Evolutionary conservation across 2,888 invertebrate genomes (phyloP).

Genomic region (Ormyrus thymus): DNA sequence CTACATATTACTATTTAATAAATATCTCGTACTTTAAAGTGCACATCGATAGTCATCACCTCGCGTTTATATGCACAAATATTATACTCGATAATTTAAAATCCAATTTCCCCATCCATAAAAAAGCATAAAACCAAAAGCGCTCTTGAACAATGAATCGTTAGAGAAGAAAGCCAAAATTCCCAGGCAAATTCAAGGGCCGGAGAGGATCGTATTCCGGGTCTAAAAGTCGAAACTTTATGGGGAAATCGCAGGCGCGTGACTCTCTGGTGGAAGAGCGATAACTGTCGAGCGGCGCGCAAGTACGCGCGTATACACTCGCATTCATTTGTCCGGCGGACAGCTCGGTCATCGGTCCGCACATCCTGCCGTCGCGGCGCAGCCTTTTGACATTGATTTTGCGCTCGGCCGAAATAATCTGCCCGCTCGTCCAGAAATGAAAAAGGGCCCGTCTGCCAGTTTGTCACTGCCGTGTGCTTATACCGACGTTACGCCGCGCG

Average conservation of each 20-base stretch:
- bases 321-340: conserved; percentile 48
- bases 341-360: conserved; percentile 36
- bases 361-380: conserved; percentile 49
- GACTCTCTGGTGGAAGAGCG: conserved; percentile 30
- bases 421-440: conserved; percentile 58
- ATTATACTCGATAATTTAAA: no score
- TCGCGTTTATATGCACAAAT: no score
- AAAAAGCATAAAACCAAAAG: no score
- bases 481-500: conserved; percentile 3
- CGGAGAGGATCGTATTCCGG: no score
- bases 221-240: conserved; percentile 20
- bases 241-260: conserved; percentile 10
- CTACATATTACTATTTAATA: no score
- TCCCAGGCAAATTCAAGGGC: no score
- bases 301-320: conserved; percentile 27
- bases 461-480: conserved; percentile 24
- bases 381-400: conserved; percentile 57
- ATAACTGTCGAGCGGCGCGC: conserved; percentile 53
- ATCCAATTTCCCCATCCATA: no score
- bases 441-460: conserved; percentile 9
- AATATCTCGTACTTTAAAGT: no score
- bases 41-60: no score
- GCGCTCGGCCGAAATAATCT: conserved; percentile 34
- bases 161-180: no score
- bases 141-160: no score